Conservation (phyloP, 2,113 vertebrate genomes). For the Gymnocephalus cernua region DNA sequence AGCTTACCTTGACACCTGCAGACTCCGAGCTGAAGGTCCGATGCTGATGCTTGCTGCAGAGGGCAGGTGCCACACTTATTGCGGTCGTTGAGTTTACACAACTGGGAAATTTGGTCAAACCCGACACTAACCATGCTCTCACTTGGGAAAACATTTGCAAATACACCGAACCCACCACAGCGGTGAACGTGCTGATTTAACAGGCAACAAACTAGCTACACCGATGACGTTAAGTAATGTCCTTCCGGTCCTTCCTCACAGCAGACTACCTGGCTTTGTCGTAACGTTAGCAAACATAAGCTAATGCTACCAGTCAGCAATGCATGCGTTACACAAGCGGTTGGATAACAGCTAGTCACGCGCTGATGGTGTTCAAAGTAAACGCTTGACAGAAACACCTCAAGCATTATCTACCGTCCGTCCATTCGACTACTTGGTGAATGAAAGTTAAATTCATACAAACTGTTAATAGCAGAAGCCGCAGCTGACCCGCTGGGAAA, state of each 20-base stretch:
- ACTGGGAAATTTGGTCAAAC: slow-evolving; percentile 9
- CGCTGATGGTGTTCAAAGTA: neutral
- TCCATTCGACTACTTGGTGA: fast-evolving
- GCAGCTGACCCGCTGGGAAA: neutral
- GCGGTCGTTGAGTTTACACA: neutral
- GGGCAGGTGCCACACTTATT: neutral
- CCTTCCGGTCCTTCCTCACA: too few species aligned
- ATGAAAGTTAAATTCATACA: neutral
- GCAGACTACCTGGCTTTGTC: neutral
- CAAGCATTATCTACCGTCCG: too few species aligned
- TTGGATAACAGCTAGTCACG: slow-evolving; percentile 16
- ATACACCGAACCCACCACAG: neutral
- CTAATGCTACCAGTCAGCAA: neutral
- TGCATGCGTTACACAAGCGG: slow-evolving; percentile 17
- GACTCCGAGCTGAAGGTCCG: slow-evolving; percentile 20
- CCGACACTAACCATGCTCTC: neutral
- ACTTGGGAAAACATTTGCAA: slow-evolving; percentile 45
- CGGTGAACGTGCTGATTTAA: neutral
- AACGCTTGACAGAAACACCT: neutral
- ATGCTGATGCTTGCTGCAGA: slow-evolving; percentile 43
- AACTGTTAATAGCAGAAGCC: neutral
- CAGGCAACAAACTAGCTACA: neutral
- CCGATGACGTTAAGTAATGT: neutral
- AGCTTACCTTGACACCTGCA: slow-evolving; percentile 51
- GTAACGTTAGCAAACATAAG: neutral